These are phyloP conservation scores for Aplysina aerophoba DNA, from an alignment of 37 sponge, comb jelly and placozoan genomes.

Conservation along the genomic window DNA sequence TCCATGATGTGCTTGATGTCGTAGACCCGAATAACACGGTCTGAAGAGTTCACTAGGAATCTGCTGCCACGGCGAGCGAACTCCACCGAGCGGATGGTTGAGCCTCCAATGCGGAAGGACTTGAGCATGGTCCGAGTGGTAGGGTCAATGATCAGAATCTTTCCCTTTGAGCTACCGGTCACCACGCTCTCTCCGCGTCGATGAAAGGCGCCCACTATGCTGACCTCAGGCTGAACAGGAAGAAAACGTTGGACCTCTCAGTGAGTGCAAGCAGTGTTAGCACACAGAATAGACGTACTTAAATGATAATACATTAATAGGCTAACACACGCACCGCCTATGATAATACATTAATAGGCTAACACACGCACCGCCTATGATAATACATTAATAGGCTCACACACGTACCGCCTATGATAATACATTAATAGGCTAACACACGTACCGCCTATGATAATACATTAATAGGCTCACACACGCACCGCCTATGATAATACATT, in stretches of 20 bases:
- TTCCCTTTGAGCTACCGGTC: slow-evolving; percentile 91
- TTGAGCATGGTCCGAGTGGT: background rate
- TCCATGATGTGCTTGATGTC: slow-evolving; percentile 77
- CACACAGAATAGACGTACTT: too few relatives aligned
- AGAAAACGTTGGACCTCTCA: background rate
- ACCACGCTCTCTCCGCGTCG: slow-evolving; percentile 82
- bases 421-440: too few relatives aligned
- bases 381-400: too few relatives aligned
- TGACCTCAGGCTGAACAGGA: slow-evolving; percentile 78
- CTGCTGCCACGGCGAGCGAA: slow-evolving; percentile 91
- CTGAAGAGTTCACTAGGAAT: slow-evolving; percentile 92
- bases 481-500: too few relatives aligned
- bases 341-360: too few relatives aligned
- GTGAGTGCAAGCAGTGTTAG: too few relatives aligned
- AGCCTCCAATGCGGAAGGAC: slow-evolving; percentile 45
- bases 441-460: too few relatives aligned
- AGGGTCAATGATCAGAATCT: slow-evolving; percentile 73
- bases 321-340: too few relatives aligned
- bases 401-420: too few relatives aligned
- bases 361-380: too few relatives aligned
- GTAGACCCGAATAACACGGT: slow-evolving; percentile 91
- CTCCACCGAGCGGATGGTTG: slow-evolving; percentile 87
- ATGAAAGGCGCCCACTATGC: slow-evolving; percentile 90
- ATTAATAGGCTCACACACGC: too few relatives aligned
- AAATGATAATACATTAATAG: too few relatives aligned